Evolutionary conservation across 1,140 invertebrate genomes (phyloP).

Genomic region (Drosophila quadrilineata): DNA sequence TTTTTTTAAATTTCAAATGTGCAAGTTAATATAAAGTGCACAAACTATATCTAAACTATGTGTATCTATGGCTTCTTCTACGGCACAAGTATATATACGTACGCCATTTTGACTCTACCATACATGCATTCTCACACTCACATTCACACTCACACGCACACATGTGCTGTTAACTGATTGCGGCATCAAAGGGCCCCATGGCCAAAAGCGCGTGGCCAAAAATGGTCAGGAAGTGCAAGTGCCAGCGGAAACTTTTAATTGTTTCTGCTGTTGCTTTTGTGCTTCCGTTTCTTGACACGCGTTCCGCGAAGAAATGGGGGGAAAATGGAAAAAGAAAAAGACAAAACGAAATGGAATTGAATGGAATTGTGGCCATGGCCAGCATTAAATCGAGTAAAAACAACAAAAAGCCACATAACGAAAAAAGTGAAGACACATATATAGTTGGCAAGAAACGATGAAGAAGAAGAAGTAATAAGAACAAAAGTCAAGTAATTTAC

Average conservation of each 20-base stretch:
- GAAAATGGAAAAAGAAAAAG: not conserved
- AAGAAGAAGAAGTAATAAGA: not conserved
- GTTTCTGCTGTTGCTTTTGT: constrained; percentile 72
- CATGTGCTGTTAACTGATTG: constrained; percentile 33
- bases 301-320: constrained; percentile 36
- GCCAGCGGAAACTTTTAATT: constrained; percentile 78
- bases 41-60: too few species aligned
- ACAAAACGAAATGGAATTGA: not conserved
- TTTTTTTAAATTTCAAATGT: too few species aligned
- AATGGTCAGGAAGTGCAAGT: constrained; percentile 74
- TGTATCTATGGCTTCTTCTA: too few species aligned
- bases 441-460: not conserved
- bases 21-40: not conserved
- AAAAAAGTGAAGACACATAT: constrained; percentile 37
- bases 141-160: constrained; percentile 5
- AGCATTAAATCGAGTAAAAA: too few species aligned
- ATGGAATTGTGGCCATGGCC: constrained; percentile 20
- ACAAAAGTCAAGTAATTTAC: constrained; percentile 1
- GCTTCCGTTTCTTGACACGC: constrained; percentile 68
- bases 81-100: too few species aligned
- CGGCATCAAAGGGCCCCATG: constrained; percentile 31
- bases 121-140: constrained; percentile 9
- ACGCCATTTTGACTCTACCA: too few species aligned
- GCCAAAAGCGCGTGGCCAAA: constrained; percentile 31
- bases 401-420: constrained; percentile 57